Evolutionary conservation across 1,140 invertebrate genomes (phyloP).

Genomic region (Microplitis demolitor): DNA sequence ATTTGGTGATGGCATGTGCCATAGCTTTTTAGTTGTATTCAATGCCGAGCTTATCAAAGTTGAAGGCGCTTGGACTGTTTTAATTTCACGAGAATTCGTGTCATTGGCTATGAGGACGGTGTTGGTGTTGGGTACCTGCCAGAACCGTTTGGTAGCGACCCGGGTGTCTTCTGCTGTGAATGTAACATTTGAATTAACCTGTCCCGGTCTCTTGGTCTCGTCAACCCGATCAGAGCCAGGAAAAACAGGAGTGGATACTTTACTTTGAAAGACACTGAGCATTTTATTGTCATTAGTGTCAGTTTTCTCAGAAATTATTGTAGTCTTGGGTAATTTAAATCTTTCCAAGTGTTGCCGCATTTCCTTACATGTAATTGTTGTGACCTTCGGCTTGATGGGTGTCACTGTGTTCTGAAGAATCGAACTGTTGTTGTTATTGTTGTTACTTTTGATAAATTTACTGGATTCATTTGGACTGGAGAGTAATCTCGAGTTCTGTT

Average conservation of each 20-base stretch:
- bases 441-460: slow-evolving; percentile 20
- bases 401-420: slow-evolving; percentile 2
- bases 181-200: not conserved
- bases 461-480: slow-evolving; percentile 5
- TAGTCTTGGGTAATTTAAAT: slow-evolving; percentile 2
- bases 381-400: too few species aligned
- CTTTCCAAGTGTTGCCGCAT: slow-evolving; percentile 28
- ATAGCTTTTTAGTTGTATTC: not conserved
- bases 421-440: slow-evolving; percentile 11
- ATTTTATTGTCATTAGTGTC: not conserved
- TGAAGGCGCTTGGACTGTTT: too few species aligned
- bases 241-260: not conserved
- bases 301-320: slow-evolving; percentile 3
- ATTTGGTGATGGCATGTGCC: too few species aligned
- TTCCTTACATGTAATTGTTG: not conserved
- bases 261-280: not conserved
- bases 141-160: slow-evolving; percentile 15
- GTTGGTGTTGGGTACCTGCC: slow-evolving; percentile 16
- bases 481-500: slow-evolving; percentile 22
- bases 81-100: too few species aligned
- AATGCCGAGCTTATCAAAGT: not conserved
- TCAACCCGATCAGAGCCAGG: not conserved
- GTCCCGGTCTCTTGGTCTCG: not conserved
- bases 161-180: not conserved
- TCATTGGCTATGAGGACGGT: slow-evolving; percentile 15